Base-by-base conservation (phyloP, 2,113 vertebrate species). In the Dermatemys mawii region DNA sequence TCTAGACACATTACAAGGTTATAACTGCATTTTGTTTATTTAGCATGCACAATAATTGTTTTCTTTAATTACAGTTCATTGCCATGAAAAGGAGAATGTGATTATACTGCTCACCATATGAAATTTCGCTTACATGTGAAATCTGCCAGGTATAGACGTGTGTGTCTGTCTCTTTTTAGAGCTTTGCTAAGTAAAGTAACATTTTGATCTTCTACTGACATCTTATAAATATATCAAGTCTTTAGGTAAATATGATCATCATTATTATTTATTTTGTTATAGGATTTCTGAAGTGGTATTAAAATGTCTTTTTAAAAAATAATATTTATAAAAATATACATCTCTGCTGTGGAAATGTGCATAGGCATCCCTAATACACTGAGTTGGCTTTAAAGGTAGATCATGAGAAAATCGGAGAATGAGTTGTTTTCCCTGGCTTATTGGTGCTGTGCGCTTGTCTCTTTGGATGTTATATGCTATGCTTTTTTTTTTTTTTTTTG, bases 71-170 rank as follows among this genome's bases (percentile, higher is more conserved):
- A 84, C 94, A 98, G 98, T 96, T 96, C 84, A 94, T 96, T 98
- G 97, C 97, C 97, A 98, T 98, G 98, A 97, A 97, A 97, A 98
- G 94, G 93, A 98, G 97, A 96, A 98, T 95, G 96, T 97, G 98
- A 97, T 98, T 53, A 97, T 95, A 87, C 95, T 95, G 87, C 93
- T 97, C 94, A 94, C 88, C 97, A 86, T 98, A 91, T 97, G 97
- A 98, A 98, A 98, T 97, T 97, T 97, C 95, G 90, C 95, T 98
- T 98, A 97, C 97, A 90, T 97, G 97, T 98, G 96, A 98, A 97
- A 96, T 97, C 97, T 98, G 96, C 89, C 98, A 98, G 98, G 98
- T 98, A 97, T 55, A 94, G 96, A 14, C 82, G 17, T 91, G 35
- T 17, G n/a, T 86, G 63, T 75, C 2, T 63, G 2, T 84, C 49